Base-by-base conservation (phyloP, 2,113 vertebrate genomes). In the Cinclus mexicanus region DNA sequence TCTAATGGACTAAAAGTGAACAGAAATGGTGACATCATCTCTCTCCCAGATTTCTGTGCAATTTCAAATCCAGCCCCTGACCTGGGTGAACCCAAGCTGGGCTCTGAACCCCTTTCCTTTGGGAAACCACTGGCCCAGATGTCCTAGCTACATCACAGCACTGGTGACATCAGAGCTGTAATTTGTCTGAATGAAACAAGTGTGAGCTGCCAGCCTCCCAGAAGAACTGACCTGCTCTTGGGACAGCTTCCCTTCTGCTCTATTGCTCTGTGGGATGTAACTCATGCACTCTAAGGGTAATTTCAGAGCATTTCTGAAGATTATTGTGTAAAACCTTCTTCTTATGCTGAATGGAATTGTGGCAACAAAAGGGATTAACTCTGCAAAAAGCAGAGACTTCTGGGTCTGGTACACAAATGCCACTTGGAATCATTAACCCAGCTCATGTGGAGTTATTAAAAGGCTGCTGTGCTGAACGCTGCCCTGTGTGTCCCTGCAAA, bases 141-240 rank as follows among this genome's bases (percentile, higher is more conserved):
- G 1, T 59, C 28, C 26, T 28, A 50, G 55, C 46, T 70, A 2
- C 72, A 46, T 9, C 13, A 0, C 1, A 0, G 53, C 80, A 21
- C 28, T 10, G 85, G 23, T 71, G 82, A 33, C 65, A 37, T 49
- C 88, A 56, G 85, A 31, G 69, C 80, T 89, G 4, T 20, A 25
- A 57, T 81, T 39, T 46, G 14, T 21, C 55, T 60, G 41, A 69
- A 59, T 42, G 74, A 83, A 82, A 37, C 28, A 25, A 91, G 56
- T 1, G 2, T 1, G 70, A 85, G 70, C 82, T 85, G 67, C 39
- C 82, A 88, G 67, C 12, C 37, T 53, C 63, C 53, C 46, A 25
- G 63, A 11, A 69, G 67, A 46, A 16, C 50, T 2, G 41, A 7
- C 15, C 65, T 37, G 41, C 31, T 59, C 42, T 7, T 5, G 33